Base-by-base conservation (phyloP, 2,113 vertebrate genomes). In the Lamprologus lemairii region DNA sequence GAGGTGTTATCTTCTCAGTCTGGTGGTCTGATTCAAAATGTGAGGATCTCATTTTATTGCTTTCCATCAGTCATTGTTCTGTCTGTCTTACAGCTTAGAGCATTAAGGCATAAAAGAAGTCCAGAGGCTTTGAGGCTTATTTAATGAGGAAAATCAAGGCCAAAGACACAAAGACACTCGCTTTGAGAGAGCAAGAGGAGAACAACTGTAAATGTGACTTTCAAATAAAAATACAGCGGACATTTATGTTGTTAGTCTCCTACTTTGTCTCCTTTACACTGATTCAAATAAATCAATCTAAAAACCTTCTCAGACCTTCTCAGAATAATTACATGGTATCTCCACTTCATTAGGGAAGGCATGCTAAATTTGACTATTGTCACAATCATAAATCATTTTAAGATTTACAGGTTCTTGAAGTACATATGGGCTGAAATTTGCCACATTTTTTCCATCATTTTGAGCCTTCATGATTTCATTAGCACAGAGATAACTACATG, bases 1-100 rank as follows among this genome's bases (percentile, higher is more conserved):
- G 89, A 90, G 89, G 92, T 93, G 91, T 94, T 82, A 90, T 86
- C 75, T 14, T 26, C 33, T 71, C 85, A 21, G 84, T 89, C 87
- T 91, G 93, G 63, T 80, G 23, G 57, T 60, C 68, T 81, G 87
- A 14, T 51, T 87, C 11, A 31, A n/a, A 58, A 81, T 55, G 84
- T 5, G 71, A 81, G 54, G 6, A 58, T 84, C 83, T 88, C 4
- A 55, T 92, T 47, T 86, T 89, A 83, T 10, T 57, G 45, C 60
- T 83, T 49, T 14, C 7, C 83, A 81, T 49, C 84, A 35, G 37
- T 71, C 79, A 85, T 55, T 57, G 45, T 28, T 80, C 40, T 33
- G 19, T 60, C n/a, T 45, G 57, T 73, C n/a, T 68, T 33, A 4
- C n/a, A 83, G 28, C 58, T 79, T 4, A 28, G 23, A 19, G 9